Percentiles rank a stretch among this genome's conserved stretches.
phyloP scores from a whole-genome alignment of 2,888 invertebrate species.

The Rhingia campestris region DNA sequence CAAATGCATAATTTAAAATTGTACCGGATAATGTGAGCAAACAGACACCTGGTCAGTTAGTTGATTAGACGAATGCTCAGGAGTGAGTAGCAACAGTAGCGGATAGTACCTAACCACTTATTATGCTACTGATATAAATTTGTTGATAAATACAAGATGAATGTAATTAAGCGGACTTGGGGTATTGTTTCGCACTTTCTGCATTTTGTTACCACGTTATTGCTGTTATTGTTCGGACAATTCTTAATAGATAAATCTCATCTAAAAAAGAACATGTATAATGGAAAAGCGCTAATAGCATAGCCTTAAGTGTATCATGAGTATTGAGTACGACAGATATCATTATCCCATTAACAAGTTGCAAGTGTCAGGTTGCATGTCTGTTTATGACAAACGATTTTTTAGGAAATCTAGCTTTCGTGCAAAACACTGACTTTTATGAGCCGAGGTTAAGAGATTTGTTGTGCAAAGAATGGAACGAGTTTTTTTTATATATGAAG shows the following conservation, averaged over 20 bases:
- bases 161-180: constrained; percentile 3
- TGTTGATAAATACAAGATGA: background rate
- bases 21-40: background rate
- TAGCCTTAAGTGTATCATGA: background rate
- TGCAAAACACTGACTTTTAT: background rate
- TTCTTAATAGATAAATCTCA: constrained; percentile 12
- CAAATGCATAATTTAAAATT: constrained; percentile 26
- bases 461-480: background rate
- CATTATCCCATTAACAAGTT: constrained; percentile 29
- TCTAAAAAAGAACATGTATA: background rate
- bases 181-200: constrained; percentile 10
- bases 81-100: background rate
- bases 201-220: background rate
- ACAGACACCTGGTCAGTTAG: constrained; percentile 24
- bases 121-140: constrained; percentile 2
- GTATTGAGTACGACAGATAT: constrained; percentile 18
- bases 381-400: constrained; percentile 28
- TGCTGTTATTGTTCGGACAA: constrained; percentile 1
- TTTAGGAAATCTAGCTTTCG: constrained; percentile 19
- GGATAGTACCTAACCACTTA: background rate
- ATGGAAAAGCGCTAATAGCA: constrained; percentile 19
- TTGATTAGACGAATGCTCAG: background rate
- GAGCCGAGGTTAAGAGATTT: constrained; percentile 20
- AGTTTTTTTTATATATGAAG: background rate
- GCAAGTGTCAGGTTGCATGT: constrained; percentile 45